Base-by-base conservation (phyloP, 2,113 vertebrate genomes). In the Trinectes maculatus region DNA sequence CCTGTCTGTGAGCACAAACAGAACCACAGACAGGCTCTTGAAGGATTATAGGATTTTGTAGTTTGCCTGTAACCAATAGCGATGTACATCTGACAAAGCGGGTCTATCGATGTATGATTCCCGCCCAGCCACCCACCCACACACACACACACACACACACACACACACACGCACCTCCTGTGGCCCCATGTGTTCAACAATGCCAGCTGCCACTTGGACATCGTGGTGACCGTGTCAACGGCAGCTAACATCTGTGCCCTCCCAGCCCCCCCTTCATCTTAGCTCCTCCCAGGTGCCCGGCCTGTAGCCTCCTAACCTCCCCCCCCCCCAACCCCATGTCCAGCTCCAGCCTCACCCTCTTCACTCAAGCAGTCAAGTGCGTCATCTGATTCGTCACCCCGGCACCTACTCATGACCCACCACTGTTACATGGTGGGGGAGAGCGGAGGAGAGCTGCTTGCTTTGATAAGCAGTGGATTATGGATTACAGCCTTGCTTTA, bases 381-480 rank as follows among this genome's bases (percentile, higher is more conserved):
- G 63, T 75, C 79, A 19, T 71, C 62, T 8, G 36, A 73, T 71
- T 67, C 65, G 10, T 75, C 74, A 64, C 61, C 82, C 74, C 8
- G 34, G 62, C 71, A 53, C 74, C 67, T 42, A 6, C 54, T 62
- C n/a, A n/a, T n/a, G n/a, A n/a, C n/a, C n/a, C n/a, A n/a, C n/a
- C 64, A 48, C 37, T 62, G 63, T 76, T 73, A 46, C 40, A 44
- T 73, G 47, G 77, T 47, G 21, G 33, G 25, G 46, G 29, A 49
- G 62, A 43, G 40, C 78, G 63, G 59, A 56, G 83, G 81, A 81
- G 81, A 71, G 72, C 76, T 83, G 88, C 84, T 91, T 86, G 81
- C 86, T 90, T 93, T 93, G 88, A 89, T 91, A 91, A 89, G 87
- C 85, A 85, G 80, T 87, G 87, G 89, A 87, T 92, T 90, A 90